phyloP scores from a whole-genome alignment of 2,797 vertebrate species.

The Agapornis canus region DNA sequence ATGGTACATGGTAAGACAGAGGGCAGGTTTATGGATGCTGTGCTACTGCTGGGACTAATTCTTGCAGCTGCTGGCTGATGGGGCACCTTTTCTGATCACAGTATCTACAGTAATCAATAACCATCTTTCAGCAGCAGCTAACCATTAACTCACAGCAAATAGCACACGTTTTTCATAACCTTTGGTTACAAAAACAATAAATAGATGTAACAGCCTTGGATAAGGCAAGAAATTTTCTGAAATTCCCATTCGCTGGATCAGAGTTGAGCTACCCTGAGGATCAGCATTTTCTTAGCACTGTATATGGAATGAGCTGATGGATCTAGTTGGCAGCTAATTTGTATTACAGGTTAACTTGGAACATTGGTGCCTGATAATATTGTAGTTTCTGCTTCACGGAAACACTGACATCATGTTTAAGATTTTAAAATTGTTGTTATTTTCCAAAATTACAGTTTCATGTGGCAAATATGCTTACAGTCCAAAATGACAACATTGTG shows the following conservation, averaged over 20 bases:
- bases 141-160: background rate
- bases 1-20: background rate
- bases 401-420: background rate
- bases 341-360: background rate
- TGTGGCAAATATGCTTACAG: background rate
- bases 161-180: background rate
- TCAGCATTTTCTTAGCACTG: background rate
- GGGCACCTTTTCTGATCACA: background rate
- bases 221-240: background rate
- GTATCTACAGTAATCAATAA: background rate
- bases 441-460: background rate
- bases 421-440: fast-evolving
- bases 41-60: background rate
- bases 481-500: background rate
- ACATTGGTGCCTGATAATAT: background rate
- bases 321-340: background rate
- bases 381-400: background rate
- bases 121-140: background rate
- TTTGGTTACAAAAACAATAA: constrained; percentile 5
- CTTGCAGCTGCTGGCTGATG: background rate
- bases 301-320: background rate
- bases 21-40: background rate
- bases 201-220: background rate
- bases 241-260: background rate
- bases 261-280: background rate